These are phyloP conservation scores for Pegoplata infirma DNA, from an alignment of 2,888 invertebrate species.

Conservation along the genomic window DNA sequence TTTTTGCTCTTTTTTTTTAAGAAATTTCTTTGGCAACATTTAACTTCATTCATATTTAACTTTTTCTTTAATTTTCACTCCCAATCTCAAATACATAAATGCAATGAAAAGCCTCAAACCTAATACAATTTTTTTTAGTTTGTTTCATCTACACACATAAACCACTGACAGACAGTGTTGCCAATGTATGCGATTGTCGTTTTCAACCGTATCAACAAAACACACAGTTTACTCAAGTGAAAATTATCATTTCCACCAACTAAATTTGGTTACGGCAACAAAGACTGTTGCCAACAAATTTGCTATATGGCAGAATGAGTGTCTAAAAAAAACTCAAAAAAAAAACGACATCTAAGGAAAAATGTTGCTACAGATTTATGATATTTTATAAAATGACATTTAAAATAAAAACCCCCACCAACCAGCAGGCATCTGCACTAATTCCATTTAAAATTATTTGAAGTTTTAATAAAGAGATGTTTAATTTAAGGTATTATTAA, in stretches of 20 bases:
- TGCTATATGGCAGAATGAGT: slow-evolving; percentile 28
- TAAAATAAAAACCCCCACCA: background rate
- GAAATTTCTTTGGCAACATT: slow-evolving; percentile 41
- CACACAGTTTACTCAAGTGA: slow-evolving; percentile 60
- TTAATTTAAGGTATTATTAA: background rate
- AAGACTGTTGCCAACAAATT: slow-evolving; percentile 17
- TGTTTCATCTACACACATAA: background rate
- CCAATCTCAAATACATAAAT: slow-evolving; percentile 23
- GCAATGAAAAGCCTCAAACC: slow-evolving; percentile 17
- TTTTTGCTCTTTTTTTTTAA: slow-evolving; percentile 12
- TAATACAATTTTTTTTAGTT: slow-evolving; percentile 18
- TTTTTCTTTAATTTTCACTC: too few species aligned
- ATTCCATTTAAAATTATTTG: too few species aligned
- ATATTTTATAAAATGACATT: slow-evolving; percentile 51
- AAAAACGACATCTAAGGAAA: slow-evolving; percentile 3
- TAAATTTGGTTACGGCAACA: slow-evolving; percentile 56
- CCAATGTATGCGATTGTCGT: slow-evolving; percentile 30
- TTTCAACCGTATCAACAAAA: slow-evolving; percentile 43
- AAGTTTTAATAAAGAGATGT: background rate
- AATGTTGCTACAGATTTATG: slow-evolving; percentile 49
- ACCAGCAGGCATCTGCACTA: background rate
- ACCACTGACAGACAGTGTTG: slow-evolving; percentile 38
- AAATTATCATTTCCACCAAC: slow-evolving; percentile 66
- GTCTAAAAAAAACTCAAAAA: background rate
- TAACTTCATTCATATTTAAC: slow-evolving; percentile 7